Evolutionary conservation across 2,797 vertebrate species (phyloP).

Genomic region (Gymnopithys bicolor): DNA sequence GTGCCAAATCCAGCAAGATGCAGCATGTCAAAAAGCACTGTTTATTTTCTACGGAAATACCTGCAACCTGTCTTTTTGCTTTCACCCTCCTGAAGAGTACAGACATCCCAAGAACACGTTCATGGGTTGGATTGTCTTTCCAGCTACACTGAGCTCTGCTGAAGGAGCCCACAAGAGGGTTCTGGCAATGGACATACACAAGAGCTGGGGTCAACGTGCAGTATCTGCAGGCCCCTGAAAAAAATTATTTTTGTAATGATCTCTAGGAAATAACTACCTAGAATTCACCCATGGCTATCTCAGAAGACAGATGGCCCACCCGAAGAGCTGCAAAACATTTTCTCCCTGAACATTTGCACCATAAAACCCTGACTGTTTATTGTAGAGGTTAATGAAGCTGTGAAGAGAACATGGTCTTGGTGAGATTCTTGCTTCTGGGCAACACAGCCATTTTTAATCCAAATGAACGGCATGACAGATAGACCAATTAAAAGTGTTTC

Average conservation of each 20-base stretch:
- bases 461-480: conserved; percentile 60
- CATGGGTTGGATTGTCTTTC: neutral
- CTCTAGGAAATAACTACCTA: neutral
- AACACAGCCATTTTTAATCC: conserved; percentile 42
- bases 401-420: conserved; percentile 49
- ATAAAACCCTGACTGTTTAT: conserved; percentile 37
- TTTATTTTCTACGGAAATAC: conserved; percentile 40
- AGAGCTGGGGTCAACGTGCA: neutral
- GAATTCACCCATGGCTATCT: neutral
- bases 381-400: conserved; percentile 66
- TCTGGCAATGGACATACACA: neutral
- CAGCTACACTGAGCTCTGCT: neutral
- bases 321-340: neutral
- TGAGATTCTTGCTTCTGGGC: conserved; percentile 64
- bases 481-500: conserved; percentile 66
- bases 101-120: neutral
- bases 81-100: neutral
- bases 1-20: conserved; percentile 49
- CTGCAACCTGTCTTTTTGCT: conserved; percentile 7
- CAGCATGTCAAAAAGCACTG: conserved; percentile 4
- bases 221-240: neutral
- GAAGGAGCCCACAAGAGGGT: neutral
- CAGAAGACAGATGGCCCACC: conserved; percentile 15
- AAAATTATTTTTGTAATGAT: neutral
- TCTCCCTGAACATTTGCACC: neutral